Evolutionary conservation across 2,113 vertebrate species (phyloP).

Genomic region (Melanerpes formicivorus): DNA sequence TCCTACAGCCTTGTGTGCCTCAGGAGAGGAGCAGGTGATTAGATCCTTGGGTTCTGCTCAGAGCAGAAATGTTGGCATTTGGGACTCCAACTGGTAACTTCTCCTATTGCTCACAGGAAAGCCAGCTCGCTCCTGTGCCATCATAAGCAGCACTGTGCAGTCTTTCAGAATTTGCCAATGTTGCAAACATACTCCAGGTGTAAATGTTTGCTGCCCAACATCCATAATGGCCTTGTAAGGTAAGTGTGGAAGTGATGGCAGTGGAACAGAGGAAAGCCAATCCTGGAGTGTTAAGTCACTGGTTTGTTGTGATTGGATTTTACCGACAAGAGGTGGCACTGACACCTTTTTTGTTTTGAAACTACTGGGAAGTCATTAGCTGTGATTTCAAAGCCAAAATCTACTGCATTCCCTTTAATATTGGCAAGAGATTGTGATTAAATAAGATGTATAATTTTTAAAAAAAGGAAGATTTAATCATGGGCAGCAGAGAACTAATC

Average conservation of each 20-base stretch:
- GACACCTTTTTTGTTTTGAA: conserved; percentile 10
- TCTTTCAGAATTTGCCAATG: not conserved
- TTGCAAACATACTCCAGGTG: not conserved
- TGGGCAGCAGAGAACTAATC: not conserved
- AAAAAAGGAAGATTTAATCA: not conserved
- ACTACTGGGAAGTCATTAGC: not conserved
- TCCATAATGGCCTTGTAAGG: not conserved
- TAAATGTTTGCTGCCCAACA: not conserved
- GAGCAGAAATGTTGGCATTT: not conserved
- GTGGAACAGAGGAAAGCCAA: not conserved
- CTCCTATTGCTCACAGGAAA: not conserved
- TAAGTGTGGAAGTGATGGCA: not conserved
- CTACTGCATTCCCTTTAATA: not conserved
- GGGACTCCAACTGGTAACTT: not conserved
- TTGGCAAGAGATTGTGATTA: not conserved
- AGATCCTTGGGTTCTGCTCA: not conserved
- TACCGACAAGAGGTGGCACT: conserved; percentile 16
- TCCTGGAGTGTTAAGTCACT: not conserved
- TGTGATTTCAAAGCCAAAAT: conserved; percentile 3
- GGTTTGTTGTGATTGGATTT: conserved; percentile 1
- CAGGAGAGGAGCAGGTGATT: not conserved
- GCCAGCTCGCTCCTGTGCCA: not conserved
- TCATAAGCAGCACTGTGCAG: not conserved
- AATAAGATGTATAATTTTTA: not conserved
- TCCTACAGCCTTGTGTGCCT: not conserved